Conservation (phyloP, 2,888 invertebrate genomes). For the Adelognathus sp. region DNA sequence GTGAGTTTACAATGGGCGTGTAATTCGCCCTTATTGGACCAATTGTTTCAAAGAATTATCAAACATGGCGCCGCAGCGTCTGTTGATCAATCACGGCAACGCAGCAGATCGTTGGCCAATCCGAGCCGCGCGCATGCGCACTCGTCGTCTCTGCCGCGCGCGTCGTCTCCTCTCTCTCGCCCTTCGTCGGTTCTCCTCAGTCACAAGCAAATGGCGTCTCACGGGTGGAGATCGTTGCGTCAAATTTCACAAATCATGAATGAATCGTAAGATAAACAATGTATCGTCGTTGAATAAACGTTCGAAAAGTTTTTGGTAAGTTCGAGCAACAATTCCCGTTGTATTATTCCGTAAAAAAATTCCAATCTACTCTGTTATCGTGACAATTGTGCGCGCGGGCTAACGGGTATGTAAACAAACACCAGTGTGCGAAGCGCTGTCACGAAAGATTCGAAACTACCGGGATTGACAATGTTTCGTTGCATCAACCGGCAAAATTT, state of each 20-base stretch:
- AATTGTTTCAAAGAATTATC: not conserved
- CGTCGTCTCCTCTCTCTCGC: conserved; percentile 20
- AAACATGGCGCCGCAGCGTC: conserved; percentile 1
- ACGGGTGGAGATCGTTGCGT: conserved; percentile 80
- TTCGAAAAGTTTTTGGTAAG: conserved; percentile 70
- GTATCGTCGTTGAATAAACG: conserved; percentile 67
- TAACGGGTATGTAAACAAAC: conserved; percentile 78
- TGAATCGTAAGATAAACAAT: conserved; percentile 77
- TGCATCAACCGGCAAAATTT: not conserved
- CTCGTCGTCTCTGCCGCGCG: conserved; percentile 12
- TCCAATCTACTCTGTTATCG: conserved; percentile 19
- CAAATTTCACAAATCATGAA: conserved; percentile 81
- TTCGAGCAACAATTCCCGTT: conserved; percentile 44
- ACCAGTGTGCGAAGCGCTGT: conserved; percentile 64
- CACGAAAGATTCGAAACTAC: conserved; percentile 61
- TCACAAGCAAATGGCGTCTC: conserved; percentile 82
- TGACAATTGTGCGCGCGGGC: conserved; percentile 60
- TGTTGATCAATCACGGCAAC: no score
- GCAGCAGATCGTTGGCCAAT: conserved; percentile 2
- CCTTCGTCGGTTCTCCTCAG: conserved; percentile 47
- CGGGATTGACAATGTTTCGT: conserved; percentile 8
- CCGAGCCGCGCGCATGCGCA: conserved; percentile 42
- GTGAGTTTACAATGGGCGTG: conserved; percentile 5
- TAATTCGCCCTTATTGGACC: not conserved
- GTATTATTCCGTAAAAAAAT: conserved; percentile 25